Evolutionary conservation across 1,140 invertebrate species (phyloP).

Genomic region (Papilio aristodemus): DNA sequence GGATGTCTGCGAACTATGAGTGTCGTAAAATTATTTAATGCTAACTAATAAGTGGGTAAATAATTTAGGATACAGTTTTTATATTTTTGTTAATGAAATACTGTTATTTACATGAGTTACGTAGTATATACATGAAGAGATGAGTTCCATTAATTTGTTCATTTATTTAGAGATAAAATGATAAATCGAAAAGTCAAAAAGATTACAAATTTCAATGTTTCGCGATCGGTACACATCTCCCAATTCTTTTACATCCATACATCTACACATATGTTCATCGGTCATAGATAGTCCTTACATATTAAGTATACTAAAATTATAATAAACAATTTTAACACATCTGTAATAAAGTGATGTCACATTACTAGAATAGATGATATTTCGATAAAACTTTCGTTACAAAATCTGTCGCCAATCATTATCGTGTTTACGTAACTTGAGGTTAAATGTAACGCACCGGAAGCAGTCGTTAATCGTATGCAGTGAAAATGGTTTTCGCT

Average conservation of each 20-base stretch:
- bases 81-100: too few relatives aligned
- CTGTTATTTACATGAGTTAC: too few relatives aligned
- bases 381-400: background rate
- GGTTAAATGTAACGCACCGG: background rate
- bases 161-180: too few relatives aligned
- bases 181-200: too few relatives aligned
- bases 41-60: background rate
- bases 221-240: too few relatives aligned
- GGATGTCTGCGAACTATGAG: background rate
- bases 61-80: too few relatives aligned
- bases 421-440: background rate
- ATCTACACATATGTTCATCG: too few relatives aligned
- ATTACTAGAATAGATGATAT: background rate
- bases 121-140: too few relatives aligned
- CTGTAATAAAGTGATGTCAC: background rate
- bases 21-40: background rate
- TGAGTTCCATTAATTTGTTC: too few relatives aligned
- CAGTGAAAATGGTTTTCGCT: background rate
- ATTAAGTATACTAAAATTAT: background rate
- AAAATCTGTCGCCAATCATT: background rate
- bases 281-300: too few relatives aligned
- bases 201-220: too few relatives aligned
- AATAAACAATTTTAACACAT: background rate
- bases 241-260: too few relatives aligned
- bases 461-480: background rate